Evolutionary conservation across 2,888 invertebrate species (phyloP), one percentile per base, ranked within the genome.

Genomic region (Formica aserva): DNA sequence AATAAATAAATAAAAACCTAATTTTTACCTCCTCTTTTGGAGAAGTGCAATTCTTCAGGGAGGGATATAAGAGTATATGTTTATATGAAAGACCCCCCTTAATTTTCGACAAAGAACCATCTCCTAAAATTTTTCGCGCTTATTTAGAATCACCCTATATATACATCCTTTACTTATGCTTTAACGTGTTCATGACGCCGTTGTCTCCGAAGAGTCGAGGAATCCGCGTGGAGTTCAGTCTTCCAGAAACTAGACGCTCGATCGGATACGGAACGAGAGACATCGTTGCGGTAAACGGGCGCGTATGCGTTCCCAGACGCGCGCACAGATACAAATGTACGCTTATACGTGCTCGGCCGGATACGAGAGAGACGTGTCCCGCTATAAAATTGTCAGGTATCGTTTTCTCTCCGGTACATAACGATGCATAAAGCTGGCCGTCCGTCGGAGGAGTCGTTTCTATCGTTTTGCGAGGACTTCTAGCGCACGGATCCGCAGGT

Each of bases 231-330:
- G 69, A 69, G 62, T 22, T 80, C 80, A 66, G 69, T 75, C 83
- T 83, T 80, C 63, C 75, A 78, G 85, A 85, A 85, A 83, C 62
- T 78, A 74, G 80, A 83, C 62, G 80, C 69, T 83, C 85, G 83
- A 83, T 83, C 75, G 74, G 60, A 78, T 60, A 66, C 62, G 77
- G 57, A 63, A 65, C 75, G 78, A 67, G 63, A 69, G 69, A 83
- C 67, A 69, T 67, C 63, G 82, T 75, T 66, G 84, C 82, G 84
- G 82, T 75, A 67, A 84, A 83, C 60, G 60, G 18, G 48, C 62
- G 80, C 35, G 63, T 29, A 29, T 32, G 29, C 71, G 35, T 67
- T 41, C 57, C 6, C 22, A 52, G 18, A 32, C 22, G 32, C 32
- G 35, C 22, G 22, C 62, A 67, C 62, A 45, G 45, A 72, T 72